Evolutionary conservation across 2,797 vertebrate genomes (phyloP).

Genomic region (Xenentodon cancila): DNA sequence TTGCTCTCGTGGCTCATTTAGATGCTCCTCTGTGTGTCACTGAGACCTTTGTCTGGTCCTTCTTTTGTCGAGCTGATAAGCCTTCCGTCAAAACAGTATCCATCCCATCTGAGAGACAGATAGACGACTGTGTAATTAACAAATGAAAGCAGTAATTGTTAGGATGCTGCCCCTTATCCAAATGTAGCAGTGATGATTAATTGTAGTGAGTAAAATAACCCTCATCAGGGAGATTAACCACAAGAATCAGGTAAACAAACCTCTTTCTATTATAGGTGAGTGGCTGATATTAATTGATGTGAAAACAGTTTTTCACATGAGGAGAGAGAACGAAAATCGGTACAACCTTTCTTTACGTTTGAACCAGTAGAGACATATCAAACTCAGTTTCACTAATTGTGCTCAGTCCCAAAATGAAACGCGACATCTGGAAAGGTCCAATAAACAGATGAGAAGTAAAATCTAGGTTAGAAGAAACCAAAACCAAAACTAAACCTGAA

Average conservation of each 20-base stretch:
- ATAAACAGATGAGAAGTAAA: no score
- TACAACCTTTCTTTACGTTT: no score
- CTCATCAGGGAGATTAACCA: constrained; percentile 66
- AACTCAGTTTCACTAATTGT: no score
- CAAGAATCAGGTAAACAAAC: constrained; percentile 73
- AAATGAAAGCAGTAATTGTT: constrained; percentile 65
- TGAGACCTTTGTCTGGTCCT: constrained; percentile 12
- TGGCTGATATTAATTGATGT: constrained; percentile 63
- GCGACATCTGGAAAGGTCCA: no score
- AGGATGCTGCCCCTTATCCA: constrained; percentile 39
- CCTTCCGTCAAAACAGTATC: constrained; percentile 15
- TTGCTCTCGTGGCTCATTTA: constrained; percentile 3
- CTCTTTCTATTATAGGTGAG: constrained; percentile 60
- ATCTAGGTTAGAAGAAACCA: no score
- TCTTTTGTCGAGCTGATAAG: constrained; percentile 24
- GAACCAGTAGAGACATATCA: no score
- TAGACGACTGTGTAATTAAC: constrained; percentile 50
- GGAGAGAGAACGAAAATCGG: no score
- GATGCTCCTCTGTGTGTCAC: background rate
- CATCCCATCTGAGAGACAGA: constrained; percentile 33
- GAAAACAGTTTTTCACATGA: constrained; percentile 37
- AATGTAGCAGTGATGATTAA: constrained; percentile 71
- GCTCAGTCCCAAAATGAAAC: no score
- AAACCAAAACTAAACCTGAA: no score
- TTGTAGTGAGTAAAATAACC: constrained; percentile 53